Conservation (phyloP, 2,797 vertebrate genomes). For the Hypotaenidia okinawae region DNA sequence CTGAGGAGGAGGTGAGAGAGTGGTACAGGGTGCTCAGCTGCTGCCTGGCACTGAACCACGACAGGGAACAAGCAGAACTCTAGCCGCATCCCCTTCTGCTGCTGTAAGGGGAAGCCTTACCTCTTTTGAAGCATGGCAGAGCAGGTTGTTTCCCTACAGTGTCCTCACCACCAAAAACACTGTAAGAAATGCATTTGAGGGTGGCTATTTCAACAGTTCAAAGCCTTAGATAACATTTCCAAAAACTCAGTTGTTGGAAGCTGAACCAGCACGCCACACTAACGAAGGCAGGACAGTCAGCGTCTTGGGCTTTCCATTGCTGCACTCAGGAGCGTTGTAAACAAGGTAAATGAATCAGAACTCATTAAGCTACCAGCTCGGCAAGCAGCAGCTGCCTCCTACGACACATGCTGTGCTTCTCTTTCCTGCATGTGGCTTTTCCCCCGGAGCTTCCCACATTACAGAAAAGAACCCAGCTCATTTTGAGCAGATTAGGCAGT, state of each 20-base stretch:
- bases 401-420: rapidly evolving
- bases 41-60: too few species aligned
- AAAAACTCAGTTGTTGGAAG: not conserved
- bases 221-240: not conserved
- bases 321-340: rapidly evolving
- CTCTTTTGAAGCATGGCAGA: not conserved
- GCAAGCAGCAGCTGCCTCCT: not conserved
- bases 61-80: not conserved
- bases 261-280: not conserved
- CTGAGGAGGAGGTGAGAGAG: too few species aligned
- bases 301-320: not conserved
- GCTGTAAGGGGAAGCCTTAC: not conserved
- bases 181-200: not conserved
- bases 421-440: not conserved
- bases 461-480: not conserved
- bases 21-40: too few species aligned
- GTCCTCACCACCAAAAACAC: not conserved
- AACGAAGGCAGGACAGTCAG: not conserved
- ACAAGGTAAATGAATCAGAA: not conserved
- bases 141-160: not conserved
- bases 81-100: not conserved
- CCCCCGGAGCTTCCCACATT: not conserved
- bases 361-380: not conserved
- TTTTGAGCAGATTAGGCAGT: not conserved
- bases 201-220: not conserved